Conservation (phyloP, 2,797 vertebrate species). For the Danio jaintianensis region DNA sequence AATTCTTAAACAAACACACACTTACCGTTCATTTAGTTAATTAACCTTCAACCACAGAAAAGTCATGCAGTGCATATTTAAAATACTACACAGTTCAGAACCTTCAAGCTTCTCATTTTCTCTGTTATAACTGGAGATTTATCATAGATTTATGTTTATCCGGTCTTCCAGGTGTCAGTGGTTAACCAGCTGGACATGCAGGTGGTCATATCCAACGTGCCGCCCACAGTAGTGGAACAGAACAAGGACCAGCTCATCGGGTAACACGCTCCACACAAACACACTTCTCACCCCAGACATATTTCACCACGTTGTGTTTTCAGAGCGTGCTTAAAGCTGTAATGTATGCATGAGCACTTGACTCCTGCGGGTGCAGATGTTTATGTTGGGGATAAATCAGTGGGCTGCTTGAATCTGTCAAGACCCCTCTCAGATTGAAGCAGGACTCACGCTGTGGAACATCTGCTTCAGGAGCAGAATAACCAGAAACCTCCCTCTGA, state of each 20-base stretch:
- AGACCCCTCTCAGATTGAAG: neutral
- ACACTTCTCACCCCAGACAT: slow-evolving; percentile 12
- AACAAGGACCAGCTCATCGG: slow-evolving; percentile 92
- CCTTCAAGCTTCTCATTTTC: neutral
- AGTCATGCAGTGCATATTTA: neutral
- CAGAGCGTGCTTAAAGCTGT: slow-evolving; percentile 16
- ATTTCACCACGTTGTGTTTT: neutral
- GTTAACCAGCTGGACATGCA: slow-evolving; percentile 99
- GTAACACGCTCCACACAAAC: slow-evolving; percentile 74
- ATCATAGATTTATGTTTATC: too few species aligned
- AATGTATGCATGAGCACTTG: slow-evolving; percentile 40
- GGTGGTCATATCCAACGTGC: slow-evolving; percentile 95
- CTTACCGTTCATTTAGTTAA: neutral
- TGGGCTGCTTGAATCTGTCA: slow-evolving; percentile 47
- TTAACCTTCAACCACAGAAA: neutral
- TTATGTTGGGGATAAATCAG: slow-evolving; percentile 43
- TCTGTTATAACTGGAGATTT: neutral
- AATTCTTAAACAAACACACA: neutral
- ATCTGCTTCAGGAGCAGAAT: slow-evolving; percentile 1
- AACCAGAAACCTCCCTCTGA: neutral
- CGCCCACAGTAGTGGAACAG: slow-evolving; percentile 94
- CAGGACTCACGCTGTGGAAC: slow-evolving; percentile 40
- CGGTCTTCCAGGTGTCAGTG: slow-evolving; percentile 88
- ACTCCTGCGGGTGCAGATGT: slow-evolving; percentile 37
- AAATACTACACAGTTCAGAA: slow-evolving; percentile 8